Base-by-base conservation (phyloP, 2,888 invertebrate genomes). In the Drosophila hamatofila region DNA sequence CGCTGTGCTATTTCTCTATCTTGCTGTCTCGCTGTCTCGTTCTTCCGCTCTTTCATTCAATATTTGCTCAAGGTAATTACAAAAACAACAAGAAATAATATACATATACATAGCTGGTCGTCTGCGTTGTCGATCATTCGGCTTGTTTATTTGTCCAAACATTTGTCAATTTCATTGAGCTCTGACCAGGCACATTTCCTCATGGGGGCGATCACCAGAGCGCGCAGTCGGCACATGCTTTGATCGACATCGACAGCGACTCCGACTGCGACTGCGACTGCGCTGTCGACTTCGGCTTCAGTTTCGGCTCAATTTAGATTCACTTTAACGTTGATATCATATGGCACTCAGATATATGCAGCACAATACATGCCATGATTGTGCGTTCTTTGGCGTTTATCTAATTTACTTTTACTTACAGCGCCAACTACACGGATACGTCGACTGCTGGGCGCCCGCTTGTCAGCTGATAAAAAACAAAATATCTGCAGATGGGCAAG, bases 101-200 rank as follows among this genome's bases (percentile, higher is more conserved):
- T 30, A 27, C 48, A 60, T 59, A 68, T 30, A 27, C 48, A 49
- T 65, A 18, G 54, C 25, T 27, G 16, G 52, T 57, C 51, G 66
- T 35, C 21, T 51, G 18, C 56, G 67, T 59, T 68, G 69, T 76
- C 79, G 75, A 88, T 88, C 78, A 75, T 71, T 84, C 72, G 78
- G 83, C 75, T 79, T 83, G 76, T 71, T 83, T 88, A 85, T 85
- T 88, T 85, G 88, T 88, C 88, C 78, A 85, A 85, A 88, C 84
- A 85, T 85, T 85, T 85, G 88, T 85, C 88, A 86, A 85, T 83
- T 85, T 86, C 88, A 85, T 85, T 85, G 86, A 85, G 83, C 83
- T 85, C 88, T 85, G 87, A 83, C 83, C 88, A 81, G 77, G 71
- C 87, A 80, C 64, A 78, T 88, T 85, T 82, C 83, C 83, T 46